phyloP scores from a whole-genome alignment of 92 coral and sea anemone species.

The Epizoanthus stellaris region DNA sequence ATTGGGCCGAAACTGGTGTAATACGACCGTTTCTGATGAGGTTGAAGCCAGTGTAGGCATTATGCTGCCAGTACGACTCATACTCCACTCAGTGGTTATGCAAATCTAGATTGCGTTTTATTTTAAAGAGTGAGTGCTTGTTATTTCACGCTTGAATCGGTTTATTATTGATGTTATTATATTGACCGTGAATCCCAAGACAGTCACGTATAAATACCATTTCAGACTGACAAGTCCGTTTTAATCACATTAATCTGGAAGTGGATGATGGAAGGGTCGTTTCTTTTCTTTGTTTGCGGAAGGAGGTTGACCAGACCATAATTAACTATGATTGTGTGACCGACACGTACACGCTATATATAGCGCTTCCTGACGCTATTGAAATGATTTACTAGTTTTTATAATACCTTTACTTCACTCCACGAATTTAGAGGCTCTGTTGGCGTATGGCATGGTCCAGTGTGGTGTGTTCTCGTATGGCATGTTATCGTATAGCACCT shows the following conservation, averaged over 20 bases:
- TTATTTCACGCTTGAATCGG: conserved; percentile 23
- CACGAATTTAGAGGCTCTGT: no score
- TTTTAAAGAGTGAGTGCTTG: neutral
- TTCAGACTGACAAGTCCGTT: no score
- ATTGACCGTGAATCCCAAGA: neutral
- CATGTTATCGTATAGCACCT: no score
- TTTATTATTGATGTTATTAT: neutral
- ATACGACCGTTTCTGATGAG: conserved; percentile 39
- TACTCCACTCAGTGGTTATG: neutral
- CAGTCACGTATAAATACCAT: neutral
- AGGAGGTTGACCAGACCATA: no score
- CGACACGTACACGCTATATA: no score
- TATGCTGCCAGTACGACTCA: conserved; percentile 13
- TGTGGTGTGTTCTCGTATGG: neutral
- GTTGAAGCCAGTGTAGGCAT: conserved; percentile 7
- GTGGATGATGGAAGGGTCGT: no score
- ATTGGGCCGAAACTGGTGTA: conserved; percentile 61
- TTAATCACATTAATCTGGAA: neutral
- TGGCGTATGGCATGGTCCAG: no score
- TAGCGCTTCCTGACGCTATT: no score
- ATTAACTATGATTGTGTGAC: no score
- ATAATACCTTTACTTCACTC: no score
- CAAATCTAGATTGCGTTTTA: neutral
- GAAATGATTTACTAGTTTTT: no score
- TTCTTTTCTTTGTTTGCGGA: no score